Percentiles rank a stretch among this genome's conserved stretches.
Evolutionary conservation across 2,888 invertebrate genomes (phyloP).

Genomic region (Buathra laborator): DNA sequence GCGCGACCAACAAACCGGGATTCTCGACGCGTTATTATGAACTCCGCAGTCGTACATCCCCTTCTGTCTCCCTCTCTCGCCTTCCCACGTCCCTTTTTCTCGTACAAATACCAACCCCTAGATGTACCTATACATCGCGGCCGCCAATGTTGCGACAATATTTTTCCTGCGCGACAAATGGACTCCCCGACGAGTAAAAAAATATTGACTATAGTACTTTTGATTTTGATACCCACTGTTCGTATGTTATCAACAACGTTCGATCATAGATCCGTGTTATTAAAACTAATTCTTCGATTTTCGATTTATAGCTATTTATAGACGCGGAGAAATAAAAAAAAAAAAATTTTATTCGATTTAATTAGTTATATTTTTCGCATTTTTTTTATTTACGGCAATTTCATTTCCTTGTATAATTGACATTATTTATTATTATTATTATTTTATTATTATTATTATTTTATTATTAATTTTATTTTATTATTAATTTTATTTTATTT

Average conservation of each 20-base stretch:
- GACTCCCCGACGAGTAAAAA: conserved; percentile 1
- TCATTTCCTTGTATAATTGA: no score
- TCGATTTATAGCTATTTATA: background rate
- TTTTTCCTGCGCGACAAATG: background rate
- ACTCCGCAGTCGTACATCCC: conserved; percentile 70
- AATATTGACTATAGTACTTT: background rate
- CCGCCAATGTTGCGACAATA: conserved; percentile 27
- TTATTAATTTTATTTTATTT: no score
- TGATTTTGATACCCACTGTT: conserved; percentile 4
- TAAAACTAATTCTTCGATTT: background rate
- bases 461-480: no score
- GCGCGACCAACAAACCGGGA: conserved; percentile 71
- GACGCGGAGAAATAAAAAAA: no score
- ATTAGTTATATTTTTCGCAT: background rate
- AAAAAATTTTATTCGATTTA: background rate
- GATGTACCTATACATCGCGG: conserved; percentile 11
- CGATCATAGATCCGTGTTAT: background rate
- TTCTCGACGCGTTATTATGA: conserved; percentile 80
- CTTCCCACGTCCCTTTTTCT: conserved; percentile 78
- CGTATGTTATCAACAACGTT: background rate
- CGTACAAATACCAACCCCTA: conserved; percentile 8
- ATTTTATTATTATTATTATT: no score
- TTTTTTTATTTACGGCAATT: background rate
- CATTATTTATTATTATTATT: no score
- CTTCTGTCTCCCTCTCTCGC: conserved; percentile 56